Base-by-base conservation (phyloP, 2,113 vertebrate genomes). In the Dipodomys spectabilis region DNA sequence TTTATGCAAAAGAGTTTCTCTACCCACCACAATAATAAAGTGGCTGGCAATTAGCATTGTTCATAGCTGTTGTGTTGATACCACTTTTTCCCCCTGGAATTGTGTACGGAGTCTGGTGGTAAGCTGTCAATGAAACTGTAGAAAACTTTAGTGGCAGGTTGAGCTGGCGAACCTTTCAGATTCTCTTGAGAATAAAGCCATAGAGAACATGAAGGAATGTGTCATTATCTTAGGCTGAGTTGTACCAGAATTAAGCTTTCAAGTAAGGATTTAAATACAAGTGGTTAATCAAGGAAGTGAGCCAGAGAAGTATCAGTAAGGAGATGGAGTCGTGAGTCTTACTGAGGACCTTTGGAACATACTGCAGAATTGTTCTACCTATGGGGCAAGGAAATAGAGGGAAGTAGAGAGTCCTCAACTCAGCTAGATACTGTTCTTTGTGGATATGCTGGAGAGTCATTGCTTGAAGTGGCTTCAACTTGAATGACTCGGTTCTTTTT, bases 81-180 rank as follows among this genome's bases (percentile, higher is more conserved):
- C 88, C n/a, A 88, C n/a, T 67, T 86, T 75, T 39, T 75, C 82
- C 86, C 91, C 23, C 27, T 90, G 28, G 18, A 92, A 77, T 74
- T 82, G 57, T 82, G 5, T 91, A 79, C 82, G 88, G 39, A 68
- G 2, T 44, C 57, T 92, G 67, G 45, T 83, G 20, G 28, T 32
- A 88, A 1, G 80, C 69, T 69, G 7, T 82, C 25, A 82, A 9
- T 86, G 49, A 73, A 73, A 35, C 73, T 78, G 60, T 78, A 88
- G 39, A 80, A 93, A 79, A 86, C 16, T 30, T 9, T 6, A 85
- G 16, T 71, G 60, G 18, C 7, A 90, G 19, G 12, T 49, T 49
- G 49, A 12, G 10, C 49, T 49, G 49, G 12, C 6, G 92, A 35
- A 90, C 53, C 20, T 90, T 94, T 94, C 71, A 86, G n/a, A 71